Evolutionary conservation across 2,888 invertebrate genomes (phyloP).

Genomic region (Chrysotoxum bicinctum): DNA sequence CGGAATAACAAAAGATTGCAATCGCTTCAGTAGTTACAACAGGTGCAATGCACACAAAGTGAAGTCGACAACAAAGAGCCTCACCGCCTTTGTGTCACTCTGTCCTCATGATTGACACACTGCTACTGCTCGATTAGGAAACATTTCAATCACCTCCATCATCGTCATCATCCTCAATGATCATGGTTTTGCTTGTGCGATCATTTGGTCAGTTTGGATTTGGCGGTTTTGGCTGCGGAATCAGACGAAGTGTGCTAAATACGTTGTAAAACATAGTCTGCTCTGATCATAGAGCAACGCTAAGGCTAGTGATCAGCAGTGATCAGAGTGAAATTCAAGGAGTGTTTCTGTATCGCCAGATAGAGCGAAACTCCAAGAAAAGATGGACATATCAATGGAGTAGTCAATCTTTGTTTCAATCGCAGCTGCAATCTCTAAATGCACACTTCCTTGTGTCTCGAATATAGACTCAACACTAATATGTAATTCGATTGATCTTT

Average conservation of each 20-base stretch:
- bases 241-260: conserved; percentile 40
- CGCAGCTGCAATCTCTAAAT: conserved; percentile 56
- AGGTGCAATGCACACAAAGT: conserved; percentile 47
- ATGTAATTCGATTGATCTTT: conserved; percentile 1
- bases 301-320: not conserved
- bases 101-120: conserved; percentile 57
- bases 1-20: conserved; percentile 21
- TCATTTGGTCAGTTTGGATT: not conserved
- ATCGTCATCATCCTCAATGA: conserved; percentile 27
- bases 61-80: conserved; percentile 41
- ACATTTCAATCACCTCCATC: conserved; percentile 65
- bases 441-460: conserved; percentile 28
- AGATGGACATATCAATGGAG: conserved; percentile 66
- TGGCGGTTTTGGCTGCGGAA: not conserved
- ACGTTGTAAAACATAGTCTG: conserved; percentile 55
- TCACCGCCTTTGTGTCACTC: conserved; percentile 48
- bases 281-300: not conserved
- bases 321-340: conserved; percentile 34
- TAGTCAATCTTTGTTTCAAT: conserved; percentile 55
- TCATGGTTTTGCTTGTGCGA: conserved; percentile 25
- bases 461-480: not conserved
- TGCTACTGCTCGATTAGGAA: conserved; percentile 58
- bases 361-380: not conserved
- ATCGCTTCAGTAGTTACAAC: not conserved
- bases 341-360: conserved; percentile 43